Evolutionary conservation across 53 echinoderm and acorn worm species (phyloP).

Genomic region (Arbacia lixula): DNA sequence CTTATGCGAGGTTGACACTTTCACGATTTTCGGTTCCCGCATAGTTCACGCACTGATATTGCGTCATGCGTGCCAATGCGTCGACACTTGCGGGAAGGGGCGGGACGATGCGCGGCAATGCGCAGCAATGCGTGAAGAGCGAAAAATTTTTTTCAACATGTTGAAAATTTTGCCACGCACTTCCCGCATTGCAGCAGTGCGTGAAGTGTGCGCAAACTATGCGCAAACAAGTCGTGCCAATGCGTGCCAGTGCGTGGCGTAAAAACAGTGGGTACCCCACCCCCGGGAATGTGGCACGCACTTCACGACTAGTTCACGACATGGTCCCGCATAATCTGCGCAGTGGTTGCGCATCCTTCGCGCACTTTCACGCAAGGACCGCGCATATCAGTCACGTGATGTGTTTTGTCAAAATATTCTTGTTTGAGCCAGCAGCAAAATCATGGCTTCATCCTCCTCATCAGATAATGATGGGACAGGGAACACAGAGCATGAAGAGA

Average conservation of each 20-base stretch:
- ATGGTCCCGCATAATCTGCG: conserved; percentile 27
- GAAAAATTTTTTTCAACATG: no score
- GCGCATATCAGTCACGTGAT: conserved; percentile 24
- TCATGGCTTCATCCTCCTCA: conserved; percentile 27
- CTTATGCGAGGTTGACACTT: no score
- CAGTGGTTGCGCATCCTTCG: conserved; percentile 34
- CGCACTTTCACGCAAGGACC: conserved; percentile 10
- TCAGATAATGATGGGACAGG: conserved; percentile 18
- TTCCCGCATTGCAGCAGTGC: no score
- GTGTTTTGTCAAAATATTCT: conserved; percentile 23
- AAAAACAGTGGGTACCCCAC: conserved; percentile 37
- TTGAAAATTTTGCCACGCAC: no score
- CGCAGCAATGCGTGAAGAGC: no score
- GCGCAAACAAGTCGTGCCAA: conserved; percentile 27
- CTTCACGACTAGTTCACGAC: conserved; percentile 34
- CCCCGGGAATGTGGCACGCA: conserved; percentile 36
- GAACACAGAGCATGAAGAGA: conserved; percentile 30
- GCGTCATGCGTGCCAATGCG: no score
- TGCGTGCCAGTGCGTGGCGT: conserved; percentile 23
- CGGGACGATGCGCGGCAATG: no score
- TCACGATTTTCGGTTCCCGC: no score
- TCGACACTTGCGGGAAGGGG: no score
- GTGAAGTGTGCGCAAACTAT: conserved; percentile 27
- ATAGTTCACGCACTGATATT: no score
- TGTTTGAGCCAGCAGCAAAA: conserved; percentile 26